phyloP scores from a whole-genome alignment of 2,888 invertebrate species.

The Cataglyphis cursor region DNA sequence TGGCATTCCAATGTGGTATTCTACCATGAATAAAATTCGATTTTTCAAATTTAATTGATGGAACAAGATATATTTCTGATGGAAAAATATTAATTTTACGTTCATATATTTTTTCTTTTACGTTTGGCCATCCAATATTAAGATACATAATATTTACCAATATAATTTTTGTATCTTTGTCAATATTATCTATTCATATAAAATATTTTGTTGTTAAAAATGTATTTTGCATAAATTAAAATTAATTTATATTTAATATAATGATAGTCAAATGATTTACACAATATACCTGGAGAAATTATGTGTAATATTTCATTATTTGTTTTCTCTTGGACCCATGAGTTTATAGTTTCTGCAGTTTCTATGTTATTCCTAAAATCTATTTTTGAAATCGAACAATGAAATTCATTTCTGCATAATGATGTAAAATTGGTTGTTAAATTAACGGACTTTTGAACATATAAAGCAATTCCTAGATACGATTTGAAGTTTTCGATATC shows the following conservation, averaged over 20 bases:
- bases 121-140: constrained; percentile 92
- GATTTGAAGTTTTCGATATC: constrained; percentile 88
- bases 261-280: not conserved
- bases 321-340: constrained; percentile 93
- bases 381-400: constrained; percentile 89
- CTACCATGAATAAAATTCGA: constrained; percentile 87
- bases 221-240: not conserved
- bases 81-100: constrained; percentile 89
- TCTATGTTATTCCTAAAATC: constrained; percentile 88
- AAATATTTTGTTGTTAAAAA: constrained; percentile 14
- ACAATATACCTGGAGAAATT: constrained; percentile 87
- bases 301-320: constrained; percentile 93
- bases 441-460: constrained; percentile 88
- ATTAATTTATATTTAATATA: not conserved
- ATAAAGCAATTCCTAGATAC: constrained; percentile 92
- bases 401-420: constrained; percentile 89
- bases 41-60: constrained; percentile 90
- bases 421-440: constrained; percentile 88
- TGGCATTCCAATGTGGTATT: constrained; percentile 88
- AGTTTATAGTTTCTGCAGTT: constrained; percentile 90
- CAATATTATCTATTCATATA: constrained; percentile 87
- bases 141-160: constrained; percentile 95
- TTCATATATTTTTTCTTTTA: constrained; percentile 82
- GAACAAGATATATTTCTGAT: constrained; percentile 88
- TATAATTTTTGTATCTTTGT: constrained; percentile 89